Evolutionary conservation across 2,888 invertebrate species (phyloP).

Genomic region (Lomographa bimaculata): DNA sequence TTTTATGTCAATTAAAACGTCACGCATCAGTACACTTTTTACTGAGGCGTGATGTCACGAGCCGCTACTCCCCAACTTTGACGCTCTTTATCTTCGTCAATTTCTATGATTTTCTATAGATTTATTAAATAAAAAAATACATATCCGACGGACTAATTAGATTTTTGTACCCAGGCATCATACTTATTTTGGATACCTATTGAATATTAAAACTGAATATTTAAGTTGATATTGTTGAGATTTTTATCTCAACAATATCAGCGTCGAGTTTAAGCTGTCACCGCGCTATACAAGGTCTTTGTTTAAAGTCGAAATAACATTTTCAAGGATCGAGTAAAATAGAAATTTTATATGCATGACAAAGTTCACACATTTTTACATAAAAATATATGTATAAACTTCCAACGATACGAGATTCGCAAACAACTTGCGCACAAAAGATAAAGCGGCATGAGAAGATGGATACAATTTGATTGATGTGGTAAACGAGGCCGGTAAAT

Average conservation of each 20-base stretch:
- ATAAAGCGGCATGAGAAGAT: constrained; percentile 4
- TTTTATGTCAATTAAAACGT: no score
- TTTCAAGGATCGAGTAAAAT: constrained; percentile 7
- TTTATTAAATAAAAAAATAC: no score
- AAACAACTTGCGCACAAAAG: background rate
- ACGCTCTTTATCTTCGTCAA: no score
- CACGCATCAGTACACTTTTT: no score
- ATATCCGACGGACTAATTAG: no score
- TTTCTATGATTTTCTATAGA: no score
- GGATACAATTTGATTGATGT: constrained; percentile 7
- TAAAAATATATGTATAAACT: constrained; percentile 1
- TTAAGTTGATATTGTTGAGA: no score
- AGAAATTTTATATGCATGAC: constrained; percentile 4
- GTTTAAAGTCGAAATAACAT: constrained; percentile 6
- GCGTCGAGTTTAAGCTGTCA: constrained; percentile 1
- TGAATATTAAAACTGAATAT: no score
- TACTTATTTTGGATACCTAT: no score
- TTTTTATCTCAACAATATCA: background rate
- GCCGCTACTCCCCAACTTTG: no score
- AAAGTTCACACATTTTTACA: constrained; percentile 5
- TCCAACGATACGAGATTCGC: background rate
- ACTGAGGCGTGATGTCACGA: no score
- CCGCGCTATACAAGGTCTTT: constrained; percentile 1
- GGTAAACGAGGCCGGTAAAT: background rate
- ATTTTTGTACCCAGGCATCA: no score